These are phyloP conservation scores for Pilophorus perplexus DNA, from an alignment of 2,888 invertebrate genomes.

Conservation along the genomic window DNA sequence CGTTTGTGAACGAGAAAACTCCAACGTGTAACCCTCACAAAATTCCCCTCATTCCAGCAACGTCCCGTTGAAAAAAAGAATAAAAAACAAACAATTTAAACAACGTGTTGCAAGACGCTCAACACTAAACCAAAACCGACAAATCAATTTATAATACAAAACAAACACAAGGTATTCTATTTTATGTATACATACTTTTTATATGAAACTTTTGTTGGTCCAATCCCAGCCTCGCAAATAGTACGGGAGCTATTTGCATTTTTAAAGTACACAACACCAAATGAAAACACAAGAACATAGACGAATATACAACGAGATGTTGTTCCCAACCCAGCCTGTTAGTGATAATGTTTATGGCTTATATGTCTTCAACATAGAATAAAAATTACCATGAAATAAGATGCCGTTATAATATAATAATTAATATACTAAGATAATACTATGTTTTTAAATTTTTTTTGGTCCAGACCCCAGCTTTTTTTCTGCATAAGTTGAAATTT, in stretches of 20 bases:
- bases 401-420: slow-evolving; percentile 11
- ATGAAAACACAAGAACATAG: slow-evolving; percentile 31
- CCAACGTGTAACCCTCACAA: no score
- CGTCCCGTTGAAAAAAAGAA: no score
- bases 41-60: no score
- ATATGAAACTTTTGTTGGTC: slow-evolving; percentile 39
- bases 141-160: no score
- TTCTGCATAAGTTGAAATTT: neutral
- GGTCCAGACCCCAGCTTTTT: slow-evolving; percentile 38
- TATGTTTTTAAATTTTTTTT: no score
- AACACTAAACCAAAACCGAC: no score
- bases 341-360: neutral
- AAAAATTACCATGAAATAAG: slow-evolving; percentile 30
- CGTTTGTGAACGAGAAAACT: no score
- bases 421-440: slow-evolving; percentile 35
- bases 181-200: slow-evolving; percentile 34
- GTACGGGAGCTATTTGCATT: slow-evolving; percentile 30
- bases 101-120: no score
- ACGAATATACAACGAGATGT: slow-evolving; percentile 33
- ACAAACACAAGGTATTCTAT: slow-evolving; percentile 16
- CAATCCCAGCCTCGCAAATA: slow-evolving; percentile 37
- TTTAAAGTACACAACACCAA: slow-evolving; percentile 35
- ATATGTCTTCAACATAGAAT: slow-evolving; percentile 19
- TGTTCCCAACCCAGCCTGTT: slow-evolving; percentile 39
- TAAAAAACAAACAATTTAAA: no score